phyloP scores from a whole-genome alignment of 2,113 vertebrate genomes.

The Leptobrachium leishanense region DNA sequence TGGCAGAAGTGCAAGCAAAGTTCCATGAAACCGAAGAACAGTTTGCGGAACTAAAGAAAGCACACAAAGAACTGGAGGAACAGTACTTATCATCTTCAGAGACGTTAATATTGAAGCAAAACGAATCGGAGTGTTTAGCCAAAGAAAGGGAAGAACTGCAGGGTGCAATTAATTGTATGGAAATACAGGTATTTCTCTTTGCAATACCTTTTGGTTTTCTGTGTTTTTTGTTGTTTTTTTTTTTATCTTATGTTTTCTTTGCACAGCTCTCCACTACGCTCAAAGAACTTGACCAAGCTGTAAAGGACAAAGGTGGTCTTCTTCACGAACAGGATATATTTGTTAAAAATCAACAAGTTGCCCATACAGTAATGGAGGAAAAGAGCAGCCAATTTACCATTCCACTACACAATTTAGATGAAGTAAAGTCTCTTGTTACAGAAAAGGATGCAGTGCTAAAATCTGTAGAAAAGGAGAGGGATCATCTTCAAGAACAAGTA shows the following conservation, averaged over 20 bases:
- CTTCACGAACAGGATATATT: slow-evolving; percentile 57
- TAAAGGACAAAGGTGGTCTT: slow-evolving; percentile 55
- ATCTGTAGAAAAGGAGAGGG: slow-evolving; percentile 57
- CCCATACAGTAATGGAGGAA: neutral
- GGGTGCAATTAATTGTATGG: slow-evolving; percentile 52
- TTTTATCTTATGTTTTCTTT: neutral
- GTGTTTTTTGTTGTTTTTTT: neutral
- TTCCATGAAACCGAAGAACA: slow-evolving; percentile 51
- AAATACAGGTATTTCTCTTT: slow-evolving; percentile 59
- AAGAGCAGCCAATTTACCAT: neutral
- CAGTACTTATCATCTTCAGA: slow-evolving; percentile 52
- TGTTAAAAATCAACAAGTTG: neutral
- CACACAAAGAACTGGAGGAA: slow-evolving; percentile 54
- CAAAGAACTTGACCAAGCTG: slow-evolving; percentile 61
- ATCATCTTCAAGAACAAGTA: slow-evolving; percentile 63
- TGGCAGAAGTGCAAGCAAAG: slow-evolving; percentile 54
- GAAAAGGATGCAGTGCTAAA: slow-evolving; percentile 60
- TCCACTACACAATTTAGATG: neutral
- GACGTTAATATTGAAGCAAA: slow-evolving; percentile 57
- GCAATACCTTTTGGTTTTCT: neutral
- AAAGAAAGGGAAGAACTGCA: slow-evolving; percentile 56
- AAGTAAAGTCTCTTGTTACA: slow-evolving; percentile 54
- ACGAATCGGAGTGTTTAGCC: slow-evolving; percentile 53
- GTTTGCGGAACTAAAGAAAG: slow-evolving; percentile 56
- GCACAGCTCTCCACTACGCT: slow-evolving; percentile 57